Conservation (phyloP, 2,888 invertebrate genomes). For the Cosmia trapezina region DNA sequence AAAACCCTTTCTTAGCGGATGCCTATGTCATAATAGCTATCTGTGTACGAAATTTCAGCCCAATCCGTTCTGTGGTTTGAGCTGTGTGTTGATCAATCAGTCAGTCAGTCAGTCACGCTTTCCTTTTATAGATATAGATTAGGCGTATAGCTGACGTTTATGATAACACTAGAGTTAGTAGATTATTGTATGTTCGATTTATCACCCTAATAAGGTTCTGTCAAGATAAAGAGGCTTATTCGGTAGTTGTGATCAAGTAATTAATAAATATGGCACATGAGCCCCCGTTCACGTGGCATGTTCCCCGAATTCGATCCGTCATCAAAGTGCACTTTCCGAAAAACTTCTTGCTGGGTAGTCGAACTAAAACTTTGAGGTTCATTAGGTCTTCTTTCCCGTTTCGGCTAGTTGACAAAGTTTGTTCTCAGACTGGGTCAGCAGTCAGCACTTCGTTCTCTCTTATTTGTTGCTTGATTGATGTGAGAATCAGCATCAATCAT, state of each 20-base stretch:
- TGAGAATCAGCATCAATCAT: conserved; percentile 13
- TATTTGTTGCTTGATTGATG: conserved; percentile 30
- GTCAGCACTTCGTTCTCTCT: background rate
- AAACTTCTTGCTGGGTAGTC: background rate
- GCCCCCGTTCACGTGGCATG: no score
- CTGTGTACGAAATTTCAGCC: no score
- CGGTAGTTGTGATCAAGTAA: background rate
- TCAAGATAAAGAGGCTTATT: conserved; percentile 4
- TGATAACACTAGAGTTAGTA: background rate
- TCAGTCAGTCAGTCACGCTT: no score
- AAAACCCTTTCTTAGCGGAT: no score
- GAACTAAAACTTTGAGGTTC: conserved; percentile 4
- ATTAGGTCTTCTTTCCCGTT: conserved; percentile 1
- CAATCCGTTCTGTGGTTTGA: no score
- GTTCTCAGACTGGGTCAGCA: conserved; percentile 4
- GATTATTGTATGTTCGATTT: background rate
- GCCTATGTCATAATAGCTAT: no score
- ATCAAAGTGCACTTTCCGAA: conserved; percentile 17
- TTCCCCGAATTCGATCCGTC: background rate
- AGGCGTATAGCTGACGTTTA: no score
- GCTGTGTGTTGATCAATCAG: no score
- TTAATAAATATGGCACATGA: background rate
- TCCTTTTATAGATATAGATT: no score
- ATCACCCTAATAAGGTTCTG: background rate
- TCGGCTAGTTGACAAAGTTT: conserved; percentile 17